Base-by-base conservation (phyloP, 2,797 vertebrate genomes). In the Hylomyscus alleni region DNA sequence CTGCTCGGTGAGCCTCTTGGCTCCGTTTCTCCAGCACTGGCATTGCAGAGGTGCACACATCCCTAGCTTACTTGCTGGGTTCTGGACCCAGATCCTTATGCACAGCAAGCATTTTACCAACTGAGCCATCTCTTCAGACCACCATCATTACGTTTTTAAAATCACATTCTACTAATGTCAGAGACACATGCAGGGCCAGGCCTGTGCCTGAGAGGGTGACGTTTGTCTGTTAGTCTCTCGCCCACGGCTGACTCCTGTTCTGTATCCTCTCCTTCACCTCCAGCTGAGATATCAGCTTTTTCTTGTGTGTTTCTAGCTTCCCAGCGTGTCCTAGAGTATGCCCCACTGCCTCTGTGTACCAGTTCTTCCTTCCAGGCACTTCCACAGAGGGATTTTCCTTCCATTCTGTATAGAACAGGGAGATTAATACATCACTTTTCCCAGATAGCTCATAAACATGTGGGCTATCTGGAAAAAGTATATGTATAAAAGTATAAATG, bases 61-160 rank as follows among this genome's bases (percentile, higher is more conserved):
- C 12, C 15, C 10, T 14, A 12, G 29, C 29, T 47, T 47, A 31
- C 60, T 50, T 67, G 19, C 6, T n/a, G 44, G 82, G 62, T 34
- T n/a, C 31, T 60, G 31, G 34, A 47, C 83, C 19, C 29, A 47
- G 62, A 3, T 24, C 31, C 44, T 67, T 11, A 31, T 22, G 60
- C 40, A 47, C 11, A 56, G 52, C 34, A 24, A 85, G 31, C 31
- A 24, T 67, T 50, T n/a, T 50, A 67, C 60, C 22, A 31, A 67
- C 17, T 2, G 2, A 19, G 60, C 58, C 10, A 50, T 47, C 60
- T 84, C 82, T 8, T 67, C 15, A 47, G 37, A 44, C n/a, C 1
- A 20, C 83, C 54, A 13, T 22, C 80, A 80, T 75, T 80, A 69
- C 40, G 40, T 91, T 95, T 89, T 77, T 77, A 90, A 94, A 94